Conservation (phyloP, 2,113 vertebrate species). For the Ceuthmochares aereus region DNA sequence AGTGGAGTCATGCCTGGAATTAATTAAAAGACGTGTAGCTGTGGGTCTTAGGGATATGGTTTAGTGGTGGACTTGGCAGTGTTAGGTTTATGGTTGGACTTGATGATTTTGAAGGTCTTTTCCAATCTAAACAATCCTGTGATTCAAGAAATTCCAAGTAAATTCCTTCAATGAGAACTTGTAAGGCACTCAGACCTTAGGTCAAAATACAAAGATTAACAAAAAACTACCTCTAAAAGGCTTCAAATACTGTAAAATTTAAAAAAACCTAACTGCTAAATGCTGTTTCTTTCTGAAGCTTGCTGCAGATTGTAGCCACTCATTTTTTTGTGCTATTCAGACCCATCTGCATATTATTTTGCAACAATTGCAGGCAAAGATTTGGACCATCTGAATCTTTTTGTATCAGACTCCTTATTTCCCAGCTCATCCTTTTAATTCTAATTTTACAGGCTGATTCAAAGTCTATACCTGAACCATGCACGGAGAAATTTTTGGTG, state of each 20-base stretch:
- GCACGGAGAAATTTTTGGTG: fast-evolving
- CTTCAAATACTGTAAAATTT: background rate
- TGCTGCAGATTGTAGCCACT: background rate
- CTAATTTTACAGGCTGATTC: background rate
- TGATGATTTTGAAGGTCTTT: no score
- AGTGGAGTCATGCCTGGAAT: no score
- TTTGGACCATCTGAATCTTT: background rate
- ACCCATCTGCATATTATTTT: background rate
- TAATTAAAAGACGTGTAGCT: no score
- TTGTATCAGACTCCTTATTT: background rate
- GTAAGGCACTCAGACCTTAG: background rate
- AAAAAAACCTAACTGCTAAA: background rate
- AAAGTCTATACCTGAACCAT: background rate
- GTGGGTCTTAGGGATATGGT: no score
- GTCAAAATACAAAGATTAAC: background rate
- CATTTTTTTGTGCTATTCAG: background rate
- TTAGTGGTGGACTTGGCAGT: no score
- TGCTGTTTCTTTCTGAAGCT: background rate
- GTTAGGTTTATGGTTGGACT: no score
- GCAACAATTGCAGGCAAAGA: background rate
- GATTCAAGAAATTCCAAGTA: background rate
- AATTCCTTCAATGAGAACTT: background rate
- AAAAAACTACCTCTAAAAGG: background rate
- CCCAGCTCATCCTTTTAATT: background rate
- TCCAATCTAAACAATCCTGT: no score